Evolutionary conservation across 2,888 invertebrate species (phyloP).

Genomic region (Plagodis pulveraria): DNA sequence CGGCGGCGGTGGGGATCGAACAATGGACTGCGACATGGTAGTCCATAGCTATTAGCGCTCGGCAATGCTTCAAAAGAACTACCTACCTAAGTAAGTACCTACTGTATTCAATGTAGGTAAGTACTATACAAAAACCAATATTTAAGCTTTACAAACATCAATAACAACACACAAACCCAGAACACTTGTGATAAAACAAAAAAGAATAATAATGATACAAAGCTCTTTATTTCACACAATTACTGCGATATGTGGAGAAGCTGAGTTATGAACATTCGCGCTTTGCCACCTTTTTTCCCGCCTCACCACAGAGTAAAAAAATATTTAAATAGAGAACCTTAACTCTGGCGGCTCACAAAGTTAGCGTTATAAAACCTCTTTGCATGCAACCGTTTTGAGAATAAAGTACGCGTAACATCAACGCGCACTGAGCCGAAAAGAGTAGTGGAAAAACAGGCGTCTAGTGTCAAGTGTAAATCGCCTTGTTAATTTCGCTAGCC

Average conservation of each 20-base stretch:
- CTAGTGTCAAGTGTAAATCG: conserved; percentile 85
- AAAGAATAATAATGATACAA: conserved; percentile 73
- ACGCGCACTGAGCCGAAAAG: conserved; percentile 58
- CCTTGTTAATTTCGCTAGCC: conserved; percentile 84
- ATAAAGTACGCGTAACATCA: conserved; percentile 54
- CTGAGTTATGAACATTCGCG: conserved; percentile 55
- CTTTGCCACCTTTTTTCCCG: conserved; percentile 49
- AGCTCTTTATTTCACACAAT: conserved; percentile 80
- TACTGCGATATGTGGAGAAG: conserved; percentile 69
- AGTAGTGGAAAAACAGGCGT: conserved; percentile 78
- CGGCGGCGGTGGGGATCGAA: no score
- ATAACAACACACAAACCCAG: conserved; percentile 39
- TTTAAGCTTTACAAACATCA: no score
- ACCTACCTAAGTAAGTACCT: no score
- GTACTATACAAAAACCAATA: no score
- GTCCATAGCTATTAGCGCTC: no score
- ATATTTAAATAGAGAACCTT: conserved; percentile 17
- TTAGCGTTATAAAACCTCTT: conserved; percentile 36
- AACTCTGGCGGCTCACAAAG: conserved; percentile 39
- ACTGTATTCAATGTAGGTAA: no score
- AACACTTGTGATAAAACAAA: conserved; percentile 45
- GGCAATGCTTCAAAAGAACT: no score
- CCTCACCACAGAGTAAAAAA: conserved; percentile 54
- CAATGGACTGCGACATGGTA: no score
- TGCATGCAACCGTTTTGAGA: conserved; percentile 46